Conservation (phyloP, 2,797 vertebrate species). For the Cossypha caffra region DNA sequence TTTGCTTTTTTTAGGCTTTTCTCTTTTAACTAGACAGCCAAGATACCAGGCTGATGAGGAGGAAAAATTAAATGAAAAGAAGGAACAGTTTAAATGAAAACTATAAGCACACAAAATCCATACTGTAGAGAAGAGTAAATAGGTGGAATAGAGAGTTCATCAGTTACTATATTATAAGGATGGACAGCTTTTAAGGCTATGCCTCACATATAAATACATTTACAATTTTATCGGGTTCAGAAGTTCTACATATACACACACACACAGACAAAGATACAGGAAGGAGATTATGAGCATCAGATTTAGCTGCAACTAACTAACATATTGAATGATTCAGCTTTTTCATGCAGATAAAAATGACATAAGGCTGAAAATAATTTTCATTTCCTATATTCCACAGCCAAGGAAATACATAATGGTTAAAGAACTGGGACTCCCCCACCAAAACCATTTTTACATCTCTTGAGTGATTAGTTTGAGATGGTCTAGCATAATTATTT, state of each 20-base stretch:
- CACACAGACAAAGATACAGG: not conserved
- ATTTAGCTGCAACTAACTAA: not conserved
- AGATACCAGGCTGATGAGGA: not conserved
- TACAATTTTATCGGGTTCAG: not conserved
- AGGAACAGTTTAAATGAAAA: not conserved
- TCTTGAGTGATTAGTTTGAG: not conserved
- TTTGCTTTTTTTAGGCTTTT: not conserved
- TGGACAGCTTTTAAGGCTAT: not conserved
- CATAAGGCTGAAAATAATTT: not conserved
- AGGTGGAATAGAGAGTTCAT: not conserved
- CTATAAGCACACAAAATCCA: not conserved
- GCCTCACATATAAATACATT: not conserved
- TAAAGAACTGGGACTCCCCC: not conserved
- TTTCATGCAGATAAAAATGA: not conserved
- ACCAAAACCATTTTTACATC: not conserved
- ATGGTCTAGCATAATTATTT: not conserved
- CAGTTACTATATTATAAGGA: not conserved
- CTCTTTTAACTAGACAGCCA: not conserved
- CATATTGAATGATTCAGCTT: not conserved
- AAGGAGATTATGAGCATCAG: not conserved
- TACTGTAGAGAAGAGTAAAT: not conserved
- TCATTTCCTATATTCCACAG: not conserved
- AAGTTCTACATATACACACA: not conserved
- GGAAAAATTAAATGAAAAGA: not conserved
- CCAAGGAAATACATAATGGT: not conserved